Base-by-base conservation (phyloP, 1,140 invertebrate genomes). In the Odontomachus brunneus region DNA sequence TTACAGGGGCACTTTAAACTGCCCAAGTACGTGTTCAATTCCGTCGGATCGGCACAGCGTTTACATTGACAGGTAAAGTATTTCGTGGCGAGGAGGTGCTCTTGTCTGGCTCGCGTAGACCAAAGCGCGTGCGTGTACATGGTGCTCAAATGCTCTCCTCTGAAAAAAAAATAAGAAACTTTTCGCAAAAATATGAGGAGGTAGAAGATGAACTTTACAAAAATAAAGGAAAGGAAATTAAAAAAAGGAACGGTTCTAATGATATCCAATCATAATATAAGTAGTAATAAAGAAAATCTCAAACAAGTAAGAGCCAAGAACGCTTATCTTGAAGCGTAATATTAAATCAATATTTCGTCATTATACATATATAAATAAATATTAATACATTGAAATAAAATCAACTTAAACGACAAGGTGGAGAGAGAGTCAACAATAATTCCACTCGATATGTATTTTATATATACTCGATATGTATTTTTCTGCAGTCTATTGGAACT, bases 111-210 rank as follows among this genome's bases (percentile, higher is more conserved):
- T 88, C 96, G 96, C 0, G 97, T 98, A 1, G 97, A 96, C 97
- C 97, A 98, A 66, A 98, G 92, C 3, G 97, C 97, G 90, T 98
- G 97, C 1, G 97, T 97, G 84, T 98, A 97, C 95, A 97, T 97
- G 0, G 97, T 97, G n/a, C 95, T 95, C 12, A 98, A 94, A 89
- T 97, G 96, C 49, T 96, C 95, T 0, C 96, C 96, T 90, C 95
- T 95, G 44, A 66, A 93, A 92, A 89, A 15, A n/a, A 2, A 22
- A 33, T 29, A 29, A 66, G 19, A 65, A 24, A 44, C 63, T 2
- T 26, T 51, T 82, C 5, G 38, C 0, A 14, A 24, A 44, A 57
- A 22, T 44, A 49, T 26, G 1, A 22, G 7, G 24, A 29, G 7
- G 19, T 63, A 0, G 51, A 9, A 3, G 44, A 49, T 24, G 17